phyloP scores from a whole-genome alignment of 1,140 invertebrate species.

The Achroia grisella region DNA sequence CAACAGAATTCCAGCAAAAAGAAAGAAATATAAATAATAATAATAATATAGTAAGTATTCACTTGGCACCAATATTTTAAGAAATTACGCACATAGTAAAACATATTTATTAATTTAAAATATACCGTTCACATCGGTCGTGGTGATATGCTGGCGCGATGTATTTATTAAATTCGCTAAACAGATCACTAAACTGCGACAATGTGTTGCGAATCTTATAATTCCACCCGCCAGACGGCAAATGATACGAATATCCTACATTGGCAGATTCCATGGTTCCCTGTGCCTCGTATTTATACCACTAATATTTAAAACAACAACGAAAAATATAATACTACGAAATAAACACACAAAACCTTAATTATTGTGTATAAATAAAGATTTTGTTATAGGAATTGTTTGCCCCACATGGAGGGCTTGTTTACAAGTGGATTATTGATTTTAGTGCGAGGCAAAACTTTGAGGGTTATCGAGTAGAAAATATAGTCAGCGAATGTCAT shows the following conservation, averaged over 20 bases:
- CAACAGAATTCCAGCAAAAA: too few relatives aligned
- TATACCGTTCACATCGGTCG: conserved; percentile 94
- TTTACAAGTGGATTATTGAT: conserved; percentile 71
- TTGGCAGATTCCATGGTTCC: conserved; percentile 74
- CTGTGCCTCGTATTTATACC: conserved; percentile 2
- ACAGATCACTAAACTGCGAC: conserved; percentile 94
- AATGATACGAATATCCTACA: conserved; percentile 88
- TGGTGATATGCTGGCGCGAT: conserved; percentile 97
- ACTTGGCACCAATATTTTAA: too few relatives aligned
- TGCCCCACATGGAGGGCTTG: conserved; percentile 46
- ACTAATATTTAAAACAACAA: conserved; percentile 28
- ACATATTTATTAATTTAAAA: too few relatives aligned
- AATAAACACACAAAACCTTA: conserved; percentile 40
- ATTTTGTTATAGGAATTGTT: conserved; percentile 35
- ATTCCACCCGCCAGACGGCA: conserved; percentile 86
- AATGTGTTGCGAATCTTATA: conserved; percentile 84
- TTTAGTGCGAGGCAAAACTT: conserved; percentile 28
- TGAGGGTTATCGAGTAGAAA: too few relatives aligned
- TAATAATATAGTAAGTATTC: conserved; percentile 4
- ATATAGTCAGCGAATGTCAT: too few relatives aligned
- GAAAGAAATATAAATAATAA: conserved; percentile 4
- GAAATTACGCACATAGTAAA: too few relatives aligned
- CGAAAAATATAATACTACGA: conserved; percentile 11
- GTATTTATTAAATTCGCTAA: conserved; percentile 96
- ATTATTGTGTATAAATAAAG: conserved; percentile 25